Base-by-base conservation (phyloP, 2,113 vertebrate species). In the Acanthisitta chloris region DNA sequence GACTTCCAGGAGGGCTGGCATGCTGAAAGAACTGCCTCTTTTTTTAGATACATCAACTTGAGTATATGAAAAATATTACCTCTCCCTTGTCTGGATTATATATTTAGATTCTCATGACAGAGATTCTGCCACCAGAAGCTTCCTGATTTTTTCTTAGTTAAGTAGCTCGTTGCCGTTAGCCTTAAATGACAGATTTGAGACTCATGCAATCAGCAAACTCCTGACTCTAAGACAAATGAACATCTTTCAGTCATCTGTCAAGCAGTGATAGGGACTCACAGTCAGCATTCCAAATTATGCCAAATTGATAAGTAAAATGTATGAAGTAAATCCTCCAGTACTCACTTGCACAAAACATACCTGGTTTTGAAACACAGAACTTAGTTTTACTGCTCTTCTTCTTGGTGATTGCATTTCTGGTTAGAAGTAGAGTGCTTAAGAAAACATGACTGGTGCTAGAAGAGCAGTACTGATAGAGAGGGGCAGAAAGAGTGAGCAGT, bases 351-450 rank as follows among this genome's bases (percentile, higher is more conserved):
- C 12, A 55, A 77, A 76, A 62, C 3, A 17, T 12, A 54, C 0
- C 2, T 69, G 11, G 51, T 80, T 78, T 26, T 14, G 5, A 73
- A 77, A 86, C 49, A 4, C 2, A 43, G 6, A 42, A n/a, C 12
- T 70, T 83, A 38, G 3, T 48, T 93, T 73, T 74, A 28, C 40
- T 62, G 12, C 38, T 13, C 6, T 66, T 78, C 5, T 79, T 33
- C 64, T 69, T 84, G 34, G 9, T 45, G 21, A 24, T 78, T 31
- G 3, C 70, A 9, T 33, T 70, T 81, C 61, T 94, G 12, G 5
- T 40, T 80, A 65, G n/a, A 72, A 0, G 0, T 33, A 16, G 0
- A 1, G 6, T 46, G 26, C 24, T 78, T 57, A 61, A 36, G 26
- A 15, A 58, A 71, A 62, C 8, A 21, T 0, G 0, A 4, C 17